Base-by-base conservation (phyloP, 2,888 invertebrate species). In the Fragum fragum region DNA sequence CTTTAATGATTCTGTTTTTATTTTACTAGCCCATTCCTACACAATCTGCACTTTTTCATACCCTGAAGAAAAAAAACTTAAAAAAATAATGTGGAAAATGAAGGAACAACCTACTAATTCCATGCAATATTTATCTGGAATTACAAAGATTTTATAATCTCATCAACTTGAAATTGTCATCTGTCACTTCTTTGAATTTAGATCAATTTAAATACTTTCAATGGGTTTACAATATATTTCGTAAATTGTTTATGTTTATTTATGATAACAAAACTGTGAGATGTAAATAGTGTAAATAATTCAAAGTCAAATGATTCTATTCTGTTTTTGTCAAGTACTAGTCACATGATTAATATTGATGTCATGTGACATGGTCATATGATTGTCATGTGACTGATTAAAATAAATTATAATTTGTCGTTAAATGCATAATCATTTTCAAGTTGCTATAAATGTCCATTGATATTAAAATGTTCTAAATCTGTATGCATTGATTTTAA, bases 381-480 rank as follows among this genome's bases (percentile, higher is more conserved):
- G 76, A 69, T 29, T 28, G 57, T 75, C 76, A 76, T 76, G 76
- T 76, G 76, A 76, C 47, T 28, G 1, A 52, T 29, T 11, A 66
- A 29, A 21, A 36, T 71, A 74, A 53, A 66, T 74, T 52, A 63
- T 52, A 68, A 59, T 39, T 29, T 57, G 61, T 70, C 69, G 69
- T 76, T 53, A 59, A 29, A 69, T 53, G 82, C 82, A 82, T 82
- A 82, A 82, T 82, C 82, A 82, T 82, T 77, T 47, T 77, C 26
- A 77, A 81, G 81, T 81, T 82, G 82, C 82, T 82, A 82, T 75
- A 82, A 78, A 82, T 82, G 82, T 82, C 78, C 68, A 82, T 82
- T 82, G 82, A 81, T 77, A 82, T 74, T 77, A 82, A 79, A 78
- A 79, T 75, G 75, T 75, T 75, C 39, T 39, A 47, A 74, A 74